phyloP scores from a whole-genome alignment of 1,140 invertebrate genomes.

The Trichoplusia ni region DNA sequence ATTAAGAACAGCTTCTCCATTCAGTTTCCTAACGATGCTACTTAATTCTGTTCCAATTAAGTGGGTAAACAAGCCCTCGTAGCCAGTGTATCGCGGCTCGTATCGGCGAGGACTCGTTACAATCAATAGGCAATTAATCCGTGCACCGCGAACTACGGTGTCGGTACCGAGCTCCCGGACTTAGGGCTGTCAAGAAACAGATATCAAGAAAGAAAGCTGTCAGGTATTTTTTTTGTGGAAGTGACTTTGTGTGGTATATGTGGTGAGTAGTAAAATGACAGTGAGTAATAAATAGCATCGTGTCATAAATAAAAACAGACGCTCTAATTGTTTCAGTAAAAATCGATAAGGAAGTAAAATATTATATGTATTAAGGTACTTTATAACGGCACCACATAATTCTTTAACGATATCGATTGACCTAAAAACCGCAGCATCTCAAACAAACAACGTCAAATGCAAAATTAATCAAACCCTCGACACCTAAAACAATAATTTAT shows the following conservation, averaged over 20 bases:
- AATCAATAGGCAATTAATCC: slow-evolving; percentile 24
- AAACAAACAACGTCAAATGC: slow-evolving; percentile 19
- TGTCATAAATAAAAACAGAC: too few species aligned
- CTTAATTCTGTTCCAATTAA: too few species aligned
- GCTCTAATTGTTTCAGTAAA: too few species aligned
- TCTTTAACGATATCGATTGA: not conserved
- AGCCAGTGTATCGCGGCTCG: not conserved
- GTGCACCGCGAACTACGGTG: not conserved
- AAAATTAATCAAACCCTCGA: slow-evolving; percentile 25
- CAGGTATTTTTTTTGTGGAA: too few species aligned
- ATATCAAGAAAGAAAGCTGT: too few species aligned
- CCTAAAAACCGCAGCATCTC: slow-evolving; percentile 6
- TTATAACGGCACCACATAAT: not conserved
- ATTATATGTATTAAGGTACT: slow-evolving; percentile 1
- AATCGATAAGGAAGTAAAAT: too few species aligned
- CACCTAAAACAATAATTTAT: slow-evolving; percentile 25
- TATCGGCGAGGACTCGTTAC: slow-evolving; percentile 2
- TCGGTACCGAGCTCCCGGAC: not conserved
- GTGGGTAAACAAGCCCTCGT: too few species aligned
- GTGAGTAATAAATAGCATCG: too few species aligned
- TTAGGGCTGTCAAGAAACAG: not conserved
- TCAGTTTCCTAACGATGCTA: too few species aligned
- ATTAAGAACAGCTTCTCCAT: too few species aligned
- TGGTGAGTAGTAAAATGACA: too few species aligned
- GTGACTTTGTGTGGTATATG: too few species aligned